Percentiles rank a stretch among this genome's conserved stretches.
phyloP scores from a whole-genome alignment of 2,888 invertebrate genomes.

The Entomobrya multifasciata region DNA sequence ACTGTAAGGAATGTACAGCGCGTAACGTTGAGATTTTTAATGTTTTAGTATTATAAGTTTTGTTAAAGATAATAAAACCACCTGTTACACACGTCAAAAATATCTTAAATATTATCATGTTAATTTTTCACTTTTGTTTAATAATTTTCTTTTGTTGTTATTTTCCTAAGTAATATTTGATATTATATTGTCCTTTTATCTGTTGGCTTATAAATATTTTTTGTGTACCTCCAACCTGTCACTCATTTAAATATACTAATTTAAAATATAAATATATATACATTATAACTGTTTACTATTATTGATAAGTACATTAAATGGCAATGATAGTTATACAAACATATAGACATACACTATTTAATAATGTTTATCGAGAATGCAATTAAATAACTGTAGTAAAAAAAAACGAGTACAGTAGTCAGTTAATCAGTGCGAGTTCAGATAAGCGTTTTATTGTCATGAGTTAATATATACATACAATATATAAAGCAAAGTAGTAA shows the following conservation, averaged over 20 bases:
- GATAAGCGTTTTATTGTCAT: constrained; percentile 48
- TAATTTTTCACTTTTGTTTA: constrained; percentile 31
- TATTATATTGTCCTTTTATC: constrained; percentile 15
- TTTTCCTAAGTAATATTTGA: constrained; percentile 2
- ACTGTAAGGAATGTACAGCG: constrained; percentile 21
- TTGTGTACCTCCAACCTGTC: constrained; percentile 25
- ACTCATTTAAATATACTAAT: constrained; percentile 38
- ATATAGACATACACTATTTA: constrained; percentile 12
- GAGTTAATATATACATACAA: constrained; percentile 7
- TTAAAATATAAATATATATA: constrained; percentile 32
- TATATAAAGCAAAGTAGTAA: constrained; percentile 23
- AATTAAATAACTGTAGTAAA: constrained; percentile 65
- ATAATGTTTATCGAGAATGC: constrained; percentile 68
- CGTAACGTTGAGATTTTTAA: constrained; percentile 53
- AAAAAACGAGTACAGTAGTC: constrained; percentile 55
- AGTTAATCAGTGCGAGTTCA: constrained; percentile 54
- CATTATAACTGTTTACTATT: constrained; percentile 22
- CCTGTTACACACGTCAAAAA: constrained; percentile 16
- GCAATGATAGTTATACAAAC: constrained; percentile 7
- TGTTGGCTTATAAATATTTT: neutral
- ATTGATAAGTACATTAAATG: constrained; percentile 12
- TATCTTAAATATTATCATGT: constrained; percentile 3
- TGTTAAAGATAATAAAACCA: neutral
- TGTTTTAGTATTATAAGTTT: constrained; percentile 56
- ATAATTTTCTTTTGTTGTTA: constrained; percentile 45